Evolutionary conservation across 2,888 invertebrate genomes (phyloP), one percentile per base, ranked within the genome.

Genomic region (Cryptosula pallasiana): DNA sequence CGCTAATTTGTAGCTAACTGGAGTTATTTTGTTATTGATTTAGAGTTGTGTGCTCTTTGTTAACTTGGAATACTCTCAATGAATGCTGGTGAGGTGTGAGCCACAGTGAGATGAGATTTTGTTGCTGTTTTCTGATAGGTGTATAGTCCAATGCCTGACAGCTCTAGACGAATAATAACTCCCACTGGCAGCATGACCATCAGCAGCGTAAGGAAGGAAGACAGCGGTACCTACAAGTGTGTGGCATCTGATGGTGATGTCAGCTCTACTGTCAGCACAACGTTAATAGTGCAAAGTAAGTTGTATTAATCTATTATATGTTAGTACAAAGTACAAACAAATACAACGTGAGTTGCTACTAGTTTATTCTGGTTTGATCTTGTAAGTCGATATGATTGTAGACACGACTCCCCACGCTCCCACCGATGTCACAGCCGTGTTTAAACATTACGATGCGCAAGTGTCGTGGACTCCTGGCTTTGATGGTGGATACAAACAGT

Each of bases 371-470:
- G n/a, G n/a, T n/a, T n/a, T n/a, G n/a, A n/a, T n/a, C n/a, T n/a
- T 45, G 45, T 45, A 45, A 13, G 45, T 45, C 20, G 45, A 45
- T 20, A 9, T n/a, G 13, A 34, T 34, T 78, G 36, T 94, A 86
- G 95, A 95, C 75, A 96, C 96, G 23, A 94, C 95, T 81, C 96
- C 96, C 23, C 96, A 97, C 87, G 95, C 97, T 58, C 97, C 97
- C 0, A 94, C 94, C 88, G 97, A 97, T 86, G 90, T 97, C 74
- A 91, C 93, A 29, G 93, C 92, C 34, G 71, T 75, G 1, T 90
- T 91, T 69, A 91, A 94, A 58, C 77, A 92, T 91, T 95, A 94
- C 85, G 90, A 93, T 75, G 95, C 95, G 74, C 92, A 92, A 71
- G 87, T 97, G 73, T 90, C 90, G 76, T 97, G 97, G 96, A 88